Conservation (phyloP, 2,888 invertebrate genomes). For the Cinara cedri region DNA sequence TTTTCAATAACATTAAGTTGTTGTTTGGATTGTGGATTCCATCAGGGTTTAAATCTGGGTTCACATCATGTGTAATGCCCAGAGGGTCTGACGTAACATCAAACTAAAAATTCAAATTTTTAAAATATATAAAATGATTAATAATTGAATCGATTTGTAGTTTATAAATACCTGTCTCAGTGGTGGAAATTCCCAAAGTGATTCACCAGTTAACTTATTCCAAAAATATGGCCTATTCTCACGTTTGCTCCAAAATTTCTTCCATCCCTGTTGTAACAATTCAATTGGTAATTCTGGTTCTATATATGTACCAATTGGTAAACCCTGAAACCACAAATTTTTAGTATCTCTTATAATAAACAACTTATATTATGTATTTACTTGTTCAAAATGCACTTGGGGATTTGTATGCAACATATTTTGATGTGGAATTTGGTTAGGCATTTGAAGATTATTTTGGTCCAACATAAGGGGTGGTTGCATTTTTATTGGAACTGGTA, state of each 20-base stretch:
- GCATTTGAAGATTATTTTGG: slow-evolving; percentile 56
- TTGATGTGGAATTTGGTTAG: slow-evolving; percentile 61
- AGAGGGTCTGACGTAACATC: slow-evolving; percentile 92
- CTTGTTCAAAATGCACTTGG: slow-evolving; percentile 17
- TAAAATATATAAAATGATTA: not conserved
- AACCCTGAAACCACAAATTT: slow-evolving; percentile 59
- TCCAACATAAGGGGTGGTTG: slow-evolving; percentile 60
- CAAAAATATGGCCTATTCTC: slow-evolving; percentile 95
- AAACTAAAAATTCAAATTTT: slow-evolving; percentile 66
- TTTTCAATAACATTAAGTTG: slow-evolving; percentile 67
- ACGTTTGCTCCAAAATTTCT: slow-evolving; percentile 94
- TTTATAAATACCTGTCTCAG: slow-evolving; percentile 65
- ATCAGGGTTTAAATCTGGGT: slow-evolving; percentile 59
- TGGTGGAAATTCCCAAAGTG: slow-evolving; percentile 96
- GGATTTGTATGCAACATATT: slow-evolving; percentile 46
- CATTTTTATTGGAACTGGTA: slow-evolving; percentile 65
- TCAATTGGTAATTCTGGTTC: slow-evolving; percentile 70
- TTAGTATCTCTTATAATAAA: slow-evolving; percentile 10
- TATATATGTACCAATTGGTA: slow-evolving; percentile 61
- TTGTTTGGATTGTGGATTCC: too few relatives aligned
- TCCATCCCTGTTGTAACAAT: slow-evolving; percentile 87
- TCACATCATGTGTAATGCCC: slow-evolving; percentile 70
- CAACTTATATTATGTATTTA: not conserved
- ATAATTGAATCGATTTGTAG: not conserved
- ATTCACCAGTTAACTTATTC: slow-evolving; percentile 94